phyloP scores from a whole-genome alignment of 2,888 invertebrate genomes.

The Drosophila greeni region DNA sequence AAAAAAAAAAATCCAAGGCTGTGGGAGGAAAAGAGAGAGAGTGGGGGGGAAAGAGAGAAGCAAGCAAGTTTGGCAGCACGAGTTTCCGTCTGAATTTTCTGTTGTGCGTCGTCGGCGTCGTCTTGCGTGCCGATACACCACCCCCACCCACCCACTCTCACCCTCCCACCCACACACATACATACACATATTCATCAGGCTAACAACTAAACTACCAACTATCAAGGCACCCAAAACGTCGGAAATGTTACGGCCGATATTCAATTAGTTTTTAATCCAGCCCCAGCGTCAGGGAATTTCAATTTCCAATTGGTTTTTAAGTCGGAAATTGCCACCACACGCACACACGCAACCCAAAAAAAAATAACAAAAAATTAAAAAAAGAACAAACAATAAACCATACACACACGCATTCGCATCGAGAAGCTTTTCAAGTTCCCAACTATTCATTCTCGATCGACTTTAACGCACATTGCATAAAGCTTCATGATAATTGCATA shows the following conservation, averaged over 20 bases:
- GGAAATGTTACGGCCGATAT: slow-evolving; percentile 48
- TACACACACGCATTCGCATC: slow-evolving; percentile 38
- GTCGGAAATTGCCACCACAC: slow-evolving; percentile 55
- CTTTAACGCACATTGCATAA: slow-evolving; percentile 38
- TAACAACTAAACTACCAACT: background rate
- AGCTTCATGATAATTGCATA: slow-evolving; percentile 27
- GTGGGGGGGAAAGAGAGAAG: background rate
- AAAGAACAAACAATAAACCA: slow-evolving; percentile 19
- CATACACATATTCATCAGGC: slow-evolving; percentile 5
- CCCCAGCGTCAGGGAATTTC: slow-evolving; percentile 53
- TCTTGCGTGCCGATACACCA: slow-evolving; percentile 23
- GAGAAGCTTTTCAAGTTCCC: slow-evolving; percentile 43
- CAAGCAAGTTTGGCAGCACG: slow-evolving; percentile 16
- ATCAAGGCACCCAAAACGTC: slow-evolving; percentile 28
- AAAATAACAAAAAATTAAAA: background rate
- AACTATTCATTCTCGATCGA: slow-evolving; percentile 18
- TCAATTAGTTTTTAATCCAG: slow-evolving; percentile 70
- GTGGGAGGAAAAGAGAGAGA: background rate
- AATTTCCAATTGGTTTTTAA: slow-evolving; percentile 68
- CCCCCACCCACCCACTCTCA: slow-evolving; percentile 1
- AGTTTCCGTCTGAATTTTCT: slow-evolving; percentile 16
- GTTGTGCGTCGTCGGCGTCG: slow-evolving; percentile 7
- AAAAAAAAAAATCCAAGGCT: slow-evolving; percentile 51
- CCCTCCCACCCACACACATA: background rate
- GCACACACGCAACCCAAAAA: slow-evolving; percentile 24